Evolutionary conservation across 2,113 vertebrate genomes (phyloP).

Genomic region (Thunnus thynnus): DNA sequence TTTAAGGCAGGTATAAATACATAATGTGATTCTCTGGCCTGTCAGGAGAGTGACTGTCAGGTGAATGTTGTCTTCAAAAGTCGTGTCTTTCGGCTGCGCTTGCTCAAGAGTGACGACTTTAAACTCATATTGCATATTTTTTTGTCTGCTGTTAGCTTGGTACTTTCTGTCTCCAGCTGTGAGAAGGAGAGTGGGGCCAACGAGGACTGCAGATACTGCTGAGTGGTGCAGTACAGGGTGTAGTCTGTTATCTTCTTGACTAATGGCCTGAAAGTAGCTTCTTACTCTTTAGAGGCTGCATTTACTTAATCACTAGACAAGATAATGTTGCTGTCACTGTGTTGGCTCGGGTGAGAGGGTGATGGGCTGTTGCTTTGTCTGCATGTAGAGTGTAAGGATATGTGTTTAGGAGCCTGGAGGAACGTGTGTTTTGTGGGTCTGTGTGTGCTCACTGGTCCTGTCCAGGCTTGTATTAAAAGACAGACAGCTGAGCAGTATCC

Average conservation of each 20-base stretch:
- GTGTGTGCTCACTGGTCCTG: conserved; percentile 12
- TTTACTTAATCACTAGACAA: conserved; percentile 81
- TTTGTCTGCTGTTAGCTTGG: conserved; percentile 10
- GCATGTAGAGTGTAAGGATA: conserved; percentile 30
- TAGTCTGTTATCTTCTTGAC: conserved; percentile 78
- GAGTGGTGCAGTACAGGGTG: conserved; percentile 72
- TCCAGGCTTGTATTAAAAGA: conserved; percentile 43
- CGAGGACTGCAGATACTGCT: conserved; percentile 76
- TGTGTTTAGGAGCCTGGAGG: conserved; percentile 22
- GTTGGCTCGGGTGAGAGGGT: conserved; percentile 51
- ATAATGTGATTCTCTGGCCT: background rate
- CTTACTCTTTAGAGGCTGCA: conserved; percentile 77
- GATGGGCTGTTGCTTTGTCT: conserved; percentile 54
- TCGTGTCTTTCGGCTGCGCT: background rate
- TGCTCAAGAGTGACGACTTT: conserved; percentile 25
- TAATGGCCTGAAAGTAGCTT: conserved; percentile 82
- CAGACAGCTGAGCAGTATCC: conserved; percentile 39
- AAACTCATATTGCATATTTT: conserved; percentile 21
- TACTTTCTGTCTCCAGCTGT: conserved; percentile 54
- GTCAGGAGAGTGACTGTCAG: background rate
- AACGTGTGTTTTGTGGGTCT: conserved; percentile 19
- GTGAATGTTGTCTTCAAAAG: background rate
- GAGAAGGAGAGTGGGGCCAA: conserved; percentile 49
- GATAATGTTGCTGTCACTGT: conserved; percentile 77
- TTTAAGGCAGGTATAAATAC: conserved; percentile 32